Evolutionary conservation across 2,113 vertebrate species (phyloP).

Genomic region (Daubentonia madagascariensis): DNA sequence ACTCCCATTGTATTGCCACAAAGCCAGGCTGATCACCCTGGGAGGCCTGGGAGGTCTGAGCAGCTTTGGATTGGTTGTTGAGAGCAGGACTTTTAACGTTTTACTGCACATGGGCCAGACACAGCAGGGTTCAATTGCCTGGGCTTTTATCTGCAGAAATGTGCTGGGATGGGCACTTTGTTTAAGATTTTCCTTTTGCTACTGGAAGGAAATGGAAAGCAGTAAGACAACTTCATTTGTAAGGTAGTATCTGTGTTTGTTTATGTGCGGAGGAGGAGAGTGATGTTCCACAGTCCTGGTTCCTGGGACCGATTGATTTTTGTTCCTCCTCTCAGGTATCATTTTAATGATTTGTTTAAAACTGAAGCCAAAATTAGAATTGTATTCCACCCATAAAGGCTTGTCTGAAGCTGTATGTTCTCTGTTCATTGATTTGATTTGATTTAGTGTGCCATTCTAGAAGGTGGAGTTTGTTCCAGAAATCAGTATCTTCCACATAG

Average conservation of each 20-base stretch:
- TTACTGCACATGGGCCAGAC: constrained; percentile 68
- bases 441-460: background rate
- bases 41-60: constrained; percentile 81
- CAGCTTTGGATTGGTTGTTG: constrained; percentile 74
- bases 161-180: constrained; percentile 58
- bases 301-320: background rate
- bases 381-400: background rate
- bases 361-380: background rate
- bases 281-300: background rate
- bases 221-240: constrained; percentile 13
- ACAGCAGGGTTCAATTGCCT: constrained; percentile 60
- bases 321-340: background rate
- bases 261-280: constrained; percentile 2
- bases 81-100: constrained; percentile 73
- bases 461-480: background rate
- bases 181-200: constrained; percentile 58
- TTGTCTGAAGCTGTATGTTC: background rate
- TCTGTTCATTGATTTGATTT: constrained; percentile 41
- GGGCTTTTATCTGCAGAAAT: constrained; percentile 79
- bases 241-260: constrained; percentile 76
- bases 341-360: constrained; percentile 57
- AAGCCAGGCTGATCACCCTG: constrained; percentile 91
- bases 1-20: constrained; percentile 92
- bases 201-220: constrained; percentile 55
- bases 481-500: background rate